Evolutionary conservation across 2,113 vertebrate genomes (phyloP), one percentile per base, ranked within the genome.

Genomic region (Jaculus jaculus): DNA sequence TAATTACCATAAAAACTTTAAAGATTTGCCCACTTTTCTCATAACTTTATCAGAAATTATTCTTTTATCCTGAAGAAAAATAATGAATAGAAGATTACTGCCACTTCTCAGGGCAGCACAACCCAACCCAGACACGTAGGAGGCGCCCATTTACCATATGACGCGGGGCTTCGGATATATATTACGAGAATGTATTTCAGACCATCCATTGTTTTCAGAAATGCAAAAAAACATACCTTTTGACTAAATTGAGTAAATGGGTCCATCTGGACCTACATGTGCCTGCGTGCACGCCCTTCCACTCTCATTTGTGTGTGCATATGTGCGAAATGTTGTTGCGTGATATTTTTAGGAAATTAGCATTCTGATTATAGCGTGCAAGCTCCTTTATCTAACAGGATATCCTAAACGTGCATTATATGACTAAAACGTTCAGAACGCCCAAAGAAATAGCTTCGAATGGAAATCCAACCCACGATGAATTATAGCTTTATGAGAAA

Each of bases 231-330:
- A 71, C 54, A 96, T 96, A 96, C 90, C 92, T 97, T 92, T 83
- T 58, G 84, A 73, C 92, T 96, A 97, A 96, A 93, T 84, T 18
- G 63, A 93, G 95, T 84, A 87, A 90, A 79, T 75, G 92, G 89
- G 88, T 96, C 97, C 95, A 96, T 96, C 95, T 97, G 96, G 95
- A 95, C 17, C 65, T 80, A 81, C 95, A 96, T 89, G 95, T 96
- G 95, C 95, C 89, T 93, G 58, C 95, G 79, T 93, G 80, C 83
- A 89, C 84, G 87, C 63, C 90, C 90, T 96, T 95, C 72, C 61
- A 18, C 89, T 96, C 96, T 95, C 96, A 93, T 96, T 96, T 95
- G 78, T 93, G 65, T 11, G 1, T 90, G 84, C 96, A 96, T 95
- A 94, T 96, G 95, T 86, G 92, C 94, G 94, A 93, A 92, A 61